Evolutionary conservation across 2,797 vertebrate species (phyloP).

Genomic region (Cottoperca gobio): DNA sequence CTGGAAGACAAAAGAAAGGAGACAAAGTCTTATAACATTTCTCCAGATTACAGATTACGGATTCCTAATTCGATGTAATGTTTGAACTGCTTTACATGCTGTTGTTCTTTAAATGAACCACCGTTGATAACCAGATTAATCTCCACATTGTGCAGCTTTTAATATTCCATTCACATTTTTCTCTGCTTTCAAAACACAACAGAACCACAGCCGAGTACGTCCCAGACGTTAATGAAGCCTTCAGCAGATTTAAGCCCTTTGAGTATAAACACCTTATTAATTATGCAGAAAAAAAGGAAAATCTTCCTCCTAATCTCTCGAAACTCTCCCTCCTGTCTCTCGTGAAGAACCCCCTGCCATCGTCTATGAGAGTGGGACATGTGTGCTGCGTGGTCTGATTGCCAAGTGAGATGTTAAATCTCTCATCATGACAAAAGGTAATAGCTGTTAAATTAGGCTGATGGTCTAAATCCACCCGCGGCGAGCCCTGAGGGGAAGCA

Average conservation of each 20-base stretch:
- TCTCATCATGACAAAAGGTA: constrained; percentile 27
- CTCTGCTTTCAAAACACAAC: constrained; percentile 1
- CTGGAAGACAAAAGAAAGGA: not conserved
- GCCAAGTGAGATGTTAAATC: not conserved
- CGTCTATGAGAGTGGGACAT: not conserved
- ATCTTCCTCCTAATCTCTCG: not conserved
- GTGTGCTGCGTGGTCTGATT: constrained; percentile 3
- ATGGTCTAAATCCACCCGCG: constrained; percentile 45
- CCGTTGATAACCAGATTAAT: not conserved
- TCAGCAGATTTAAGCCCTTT: not conserved
- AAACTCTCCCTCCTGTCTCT: not conserved
- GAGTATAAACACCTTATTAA: constrained; percentile 8
- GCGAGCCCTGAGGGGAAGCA: not conserved
- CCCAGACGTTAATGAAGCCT: constrained; percentile 15
- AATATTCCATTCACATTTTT: constrained; percentile 3
- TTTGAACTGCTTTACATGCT: not conserved
- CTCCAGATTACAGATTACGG: not conserved
- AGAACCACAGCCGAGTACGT: not conserved
- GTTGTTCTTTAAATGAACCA: not conserved
- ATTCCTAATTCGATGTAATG: not conserved
- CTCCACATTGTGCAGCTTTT: not conserved
- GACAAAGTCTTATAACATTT: no score
- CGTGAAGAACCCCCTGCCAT: no score
- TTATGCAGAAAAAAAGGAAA: not conserved
- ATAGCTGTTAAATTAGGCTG: constrained; percentile 40